Conservation (phyloP, 53 echinoderm and acorn worm species). For the Stichopus horrens region DNA sequence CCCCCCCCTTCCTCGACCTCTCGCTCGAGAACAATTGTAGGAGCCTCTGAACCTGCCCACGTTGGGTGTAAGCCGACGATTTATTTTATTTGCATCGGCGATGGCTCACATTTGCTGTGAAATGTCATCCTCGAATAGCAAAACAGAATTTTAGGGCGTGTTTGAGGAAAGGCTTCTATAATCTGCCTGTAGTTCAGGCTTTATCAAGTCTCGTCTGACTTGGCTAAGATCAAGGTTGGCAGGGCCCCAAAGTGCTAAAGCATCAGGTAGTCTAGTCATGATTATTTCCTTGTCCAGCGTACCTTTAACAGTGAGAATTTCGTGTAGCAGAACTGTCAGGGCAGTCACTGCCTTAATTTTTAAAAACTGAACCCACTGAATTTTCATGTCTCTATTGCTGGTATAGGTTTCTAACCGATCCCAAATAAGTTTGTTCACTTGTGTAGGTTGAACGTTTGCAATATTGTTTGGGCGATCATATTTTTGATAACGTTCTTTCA, state of each 20-base stretch:
- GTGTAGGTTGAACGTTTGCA: constrained; percentile 12
- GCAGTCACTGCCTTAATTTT: constrained; percentile 39
- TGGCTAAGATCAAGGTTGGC: constrained; percentile 36
- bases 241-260: constrained; percentile 19
- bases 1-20: constrained; percentile 36
- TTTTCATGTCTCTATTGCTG: constrained; percentile 2
- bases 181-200: constrained; percentile 18
- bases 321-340: constrained; percentile 17
- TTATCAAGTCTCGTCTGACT: constrained; percentile 22
- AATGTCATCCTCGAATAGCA: constrained; percentile 44
- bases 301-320: constrained; percentile 6
- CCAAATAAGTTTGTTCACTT: constrained; percentile 10
- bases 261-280: constrained; percentile 24
- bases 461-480: constrained; percentile 33
- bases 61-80: constrained; percentile 12
- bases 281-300: constrained; percentile 4
- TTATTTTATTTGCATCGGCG: constrained; percentile 33
- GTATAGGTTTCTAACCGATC: constrained; percentile 21
- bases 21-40: not conserved
- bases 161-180: constrained; percentile 14
- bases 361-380: constrained; percentile 4
- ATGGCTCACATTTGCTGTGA: constrained; percentile 37
- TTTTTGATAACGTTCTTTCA: constrained; percentile 23
- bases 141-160: constrained; percentile 13
- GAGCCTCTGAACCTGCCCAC: constrained; percentile 9